Evolutionary conservation across 2,113 vertebrate species (phyloP), one percentile per base, ranked within the genome.

Genomic region (Platanista minor): DNA sequence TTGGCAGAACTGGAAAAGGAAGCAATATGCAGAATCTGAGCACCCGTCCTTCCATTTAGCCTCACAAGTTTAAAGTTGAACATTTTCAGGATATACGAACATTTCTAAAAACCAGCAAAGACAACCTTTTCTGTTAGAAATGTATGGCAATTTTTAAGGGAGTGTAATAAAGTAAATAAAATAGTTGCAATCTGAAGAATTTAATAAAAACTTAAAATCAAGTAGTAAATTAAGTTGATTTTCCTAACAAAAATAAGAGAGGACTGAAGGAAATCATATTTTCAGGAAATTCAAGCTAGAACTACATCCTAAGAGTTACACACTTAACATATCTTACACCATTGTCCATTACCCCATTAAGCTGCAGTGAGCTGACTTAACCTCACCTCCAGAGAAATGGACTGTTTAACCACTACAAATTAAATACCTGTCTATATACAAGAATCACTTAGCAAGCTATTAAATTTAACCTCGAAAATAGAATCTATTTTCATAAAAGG

Each of bases 1-100:
- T 99, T 52, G 99, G 99, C 95, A 99, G 98, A 92, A 99, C 99
- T 99, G 91, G 49, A 98, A 98, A 87, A 0, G 94, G 88, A 98
- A 7, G 39, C 41, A 97, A 94, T 62, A 49, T 29, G 90, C 27
- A 82, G 66, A 96, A 78, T 43, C 2, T 31, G 43, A 85, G 87
- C 6, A 71, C 29, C 17, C 46, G 21, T 17, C 31, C 21, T 69
- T 91, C 52, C 29, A 18, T 25, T 71, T 20, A 67, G 31, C 18
- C n/a, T 72, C 13, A 17, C 25, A n/a, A 49, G 57, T 36, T 91
- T 93, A 82, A 81, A 91, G 39, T 25, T 21, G 69, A 54, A 82
- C 43, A 61, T 61, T 93, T 93, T 91, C 25, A 85, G 2, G n/a
- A 77, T 17, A 39, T 14, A 36, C 8, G 31, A 67, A 31, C 7